Percentiles rank a stretch among this genome's conserved stretches.
phyloP scores from a whole-genome alignment of 2,888 invertebrate genomes.

The Andrena bucephala region DNA sequence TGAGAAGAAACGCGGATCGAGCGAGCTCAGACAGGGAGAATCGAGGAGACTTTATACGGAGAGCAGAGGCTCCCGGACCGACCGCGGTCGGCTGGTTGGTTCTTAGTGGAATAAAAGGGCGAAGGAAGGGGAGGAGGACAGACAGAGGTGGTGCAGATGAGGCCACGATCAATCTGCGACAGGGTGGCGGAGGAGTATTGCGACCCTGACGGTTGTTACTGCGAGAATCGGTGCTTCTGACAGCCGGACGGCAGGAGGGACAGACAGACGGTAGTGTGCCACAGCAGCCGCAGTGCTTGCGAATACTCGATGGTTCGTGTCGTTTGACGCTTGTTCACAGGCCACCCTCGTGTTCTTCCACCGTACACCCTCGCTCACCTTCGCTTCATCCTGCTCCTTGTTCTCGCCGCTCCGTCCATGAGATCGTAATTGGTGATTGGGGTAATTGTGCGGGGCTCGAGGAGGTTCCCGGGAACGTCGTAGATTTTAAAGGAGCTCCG shows the following conservation, averaged over 20 bases:
- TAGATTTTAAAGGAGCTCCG: neutral
- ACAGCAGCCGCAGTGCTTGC: constrained; percentile 83
- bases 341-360: constrained; percentile 16
- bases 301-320: constrained; percentile 84
- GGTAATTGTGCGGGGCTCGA: neutral
- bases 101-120: neutral
- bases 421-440: constrained; percentile 5
- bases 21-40: too few species aligned
- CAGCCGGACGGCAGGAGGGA: constrained; percentile 81
- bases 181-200: constrained; percentile 82
- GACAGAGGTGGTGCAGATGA: constrained; percentile 77
- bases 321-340: constrained; percentile 61
- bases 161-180: constrained; percentile 81
- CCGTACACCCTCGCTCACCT: neutral
- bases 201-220: constrained; percentile 78
- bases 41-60: neutral
- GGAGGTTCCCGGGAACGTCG: neutral
- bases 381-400: neutral
- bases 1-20: too few species aligned
- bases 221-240: constrained; percentile 81
- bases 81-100: constrained; percentile 24
- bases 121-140: constrained; percentile 10
- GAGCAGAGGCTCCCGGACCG: neutral
- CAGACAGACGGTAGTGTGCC: constrained; percentile 83
- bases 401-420: neutral